A percentile compares a stretch with the other conserved stretches of the same genome.
Evolutionary conservation across 2,888 invertebrate genomes (phyloP).

Genomic region (Dorcus parallelipipedus): DNA sequence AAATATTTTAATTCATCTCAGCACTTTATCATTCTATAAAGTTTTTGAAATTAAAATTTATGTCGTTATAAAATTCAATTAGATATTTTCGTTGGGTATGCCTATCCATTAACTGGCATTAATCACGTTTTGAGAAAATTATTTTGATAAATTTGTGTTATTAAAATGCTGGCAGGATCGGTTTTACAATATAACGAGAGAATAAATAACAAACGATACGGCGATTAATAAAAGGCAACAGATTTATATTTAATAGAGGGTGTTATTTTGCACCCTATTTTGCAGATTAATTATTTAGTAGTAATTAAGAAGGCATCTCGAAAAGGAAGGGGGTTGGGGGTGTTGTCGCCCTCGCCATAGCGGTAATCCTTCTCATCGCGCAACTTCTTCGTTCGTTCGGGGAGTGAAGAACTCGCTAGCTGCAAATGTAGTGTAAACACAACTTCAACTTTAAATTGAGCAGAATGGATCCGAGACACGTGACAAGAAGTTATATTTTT

Average conservation of each 20-base stretch:
- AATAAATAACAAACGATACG: slow-evolving; percentile 2
- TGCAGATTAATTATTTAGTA: slow-evolving; percentile 36
- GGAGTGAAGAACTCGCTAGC: slow-evolving; percentile 26
- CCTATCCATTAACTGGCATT: not conserved
- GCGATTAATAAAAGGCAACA: slow-evolving; percentile 14
- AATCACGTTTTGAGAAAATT: not conserved
- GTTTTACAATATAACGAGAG: not conserved
- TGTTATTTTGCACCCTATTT: slow-evolving; percentile 26
- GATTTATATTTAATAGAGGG: slow-evolving; percentile 31
- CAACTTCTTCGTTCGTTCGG: slow-evolving; percentile 9
- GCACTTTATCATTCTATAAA: too few species aligned
- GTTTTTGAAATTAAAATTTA: too few species aligned
- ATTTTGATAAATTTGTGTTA: not conserved
- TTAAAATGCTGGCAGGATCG: not conserved
- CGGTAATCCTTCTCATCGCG: slow-evolving; percentile 36
- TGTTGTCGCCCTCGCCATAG: slow-evolving; percentile 4
- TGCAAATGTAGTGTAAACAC: slow-evolving; percentile 48
- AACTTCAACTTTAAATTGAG: slow-evolving; percentile 47
- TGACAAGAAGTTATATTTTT: slow-evolving; percentile 48
- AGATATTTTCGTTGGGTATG: not conserved
- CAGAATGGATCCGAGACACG: slow-evolving; percentile 46
- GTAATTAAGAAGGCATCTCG: slow-evolving; percentile 38
- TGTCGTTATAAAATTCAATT: not conserved
- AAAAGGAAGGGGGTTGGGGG: slow-evolving; percentile 13
- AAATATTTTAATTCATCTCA: too few species aligned